Evolutionary conservation across 2,113 vertebrate species (phyloP).

Genomic region (Cyprinodon tularosa): DNA sequence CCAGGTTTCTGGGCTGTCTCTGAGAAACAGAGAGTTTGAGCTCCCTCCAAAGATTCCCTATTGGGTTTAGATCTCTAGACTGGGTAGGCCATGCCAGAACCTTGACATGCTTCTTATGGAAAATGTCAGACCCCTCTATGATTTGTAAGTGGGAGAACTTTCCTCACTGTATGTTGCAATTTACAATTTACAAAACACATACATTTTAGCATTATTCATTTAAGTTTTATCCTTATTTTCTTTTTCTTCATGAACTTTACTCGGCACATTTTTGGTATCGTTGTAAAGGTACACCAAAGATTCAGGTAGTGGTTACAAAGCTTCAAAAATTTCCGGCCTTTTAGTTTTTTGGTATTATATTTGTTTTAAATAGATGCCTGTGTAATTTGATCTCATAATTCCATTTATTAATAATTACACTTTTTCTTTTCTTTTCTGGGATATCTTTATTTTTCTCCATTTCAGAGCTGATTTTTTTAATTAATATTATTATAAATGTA

Average conservation of each 20-base stretch:
- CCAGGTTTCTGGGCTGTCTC: too few species aligned
- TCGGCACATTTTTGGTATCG: not conserved
- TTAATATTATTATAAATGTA: too few species aligned
- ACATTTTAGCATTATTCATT: slow-evolving; percentile 32
- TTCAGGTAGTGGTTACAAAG: not conserved
- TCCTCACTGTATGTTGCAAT: slow-evolving; percentile 25
- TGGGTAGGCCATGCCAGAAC: too few species aligned
- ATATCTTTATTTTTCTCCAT: too few species aligned
- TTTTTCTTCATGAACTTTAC: not conserved
- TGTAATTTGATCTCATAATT: not conserved
- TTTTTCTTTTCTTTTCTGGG: not conserved
- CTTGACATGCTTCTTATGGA: too few species aligned
- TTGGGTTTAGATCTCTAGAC: too few species aligned
- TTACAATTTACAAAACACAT: slow-evolving; percentile 35
- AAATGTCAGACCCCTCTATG: too few species aligned
- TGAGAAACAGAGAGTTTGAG: too few species aligned
- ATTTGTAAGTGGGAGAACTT: too few species aligned
- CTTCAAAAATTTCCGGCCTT: not conserved
- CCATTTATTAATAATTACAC: too few species aligned
- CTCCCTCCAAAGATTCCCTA: too few species aligned
- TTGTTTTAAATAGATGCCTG: not conserved
- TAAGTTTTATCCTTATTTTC: not conserved
- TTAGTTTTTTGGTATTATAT: not conserved
- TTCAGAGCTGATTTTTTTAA: too few species aligned
- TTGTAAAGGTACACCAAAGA: not conserved